These are phyloP conservation scores for Parus major DNA, from an alignment of 2,113 vertebrate genomes.

Conservation along the genomic window DNA sequence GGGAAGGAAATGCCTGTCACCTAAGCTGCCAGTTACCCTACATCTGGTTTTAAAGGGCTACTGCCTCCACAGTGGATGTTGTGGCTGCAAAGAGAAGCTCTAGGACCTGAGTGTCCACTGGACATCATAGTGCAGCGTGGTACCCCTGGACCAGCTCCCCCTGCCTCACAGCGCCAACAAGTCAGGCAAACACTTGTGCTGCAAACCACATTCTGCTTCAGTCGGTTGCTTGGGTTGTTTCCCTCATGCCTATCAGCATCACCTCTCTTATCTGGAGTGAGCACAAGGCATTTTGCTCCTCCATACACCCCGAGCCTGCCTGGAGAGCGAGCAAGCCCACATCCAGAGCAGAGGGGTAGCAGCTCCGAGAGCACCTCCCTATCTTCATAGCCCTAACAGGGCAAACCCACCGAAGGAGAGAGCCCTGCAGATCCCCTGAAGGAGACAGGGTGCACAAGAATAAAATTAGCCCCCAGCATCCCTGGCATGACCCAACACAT, in stretches of 20 bases:
- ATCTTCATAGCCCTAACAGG: not conserved
- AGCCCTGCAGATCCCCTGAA: not conserved
- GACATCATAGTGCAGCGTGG: accelerated
- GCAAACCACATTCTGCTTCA: conserved; percentile 16
- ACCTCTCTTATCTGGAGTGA: conserved; percentile 28
- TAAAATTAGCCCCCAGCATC: not conserved
- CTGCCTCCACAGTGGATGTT: not conserved
- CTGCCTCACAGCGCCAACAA: not conserved
- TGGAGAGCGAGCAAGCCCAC: not conserved
- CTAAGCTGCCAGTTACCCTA: not conserved
- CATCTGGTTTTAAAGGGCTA: not conserved
- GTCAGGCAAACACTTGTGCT: not conserved
- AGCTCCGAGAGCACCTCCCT: not conserved
- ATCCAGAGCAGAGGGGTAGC: not conserved
- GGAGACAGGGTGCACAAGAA: not conserved
- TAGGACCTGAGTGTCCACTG: not conserved
- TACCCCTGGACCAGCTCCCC: not conserved
- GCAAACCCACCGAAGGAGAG: not conserved
- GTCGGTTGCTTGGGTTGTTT: not conserved
- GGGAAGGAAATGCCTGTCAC: not conserved
- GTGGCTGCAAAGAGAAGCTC: not conserved
- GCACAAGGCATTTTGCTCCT: not conserved
- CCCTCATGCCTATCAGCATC: conserved; percentile 10
- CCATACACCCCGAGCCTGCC: not conserved
- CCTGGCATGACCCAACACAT: accelerated